Percentiles rank a stretch among this genome's conserved stretches.
Evolutionary conservation across 2,797 vertebrate genomes (phyloP).

Genomic region (Schizothorax lantsangensis): DNA sequence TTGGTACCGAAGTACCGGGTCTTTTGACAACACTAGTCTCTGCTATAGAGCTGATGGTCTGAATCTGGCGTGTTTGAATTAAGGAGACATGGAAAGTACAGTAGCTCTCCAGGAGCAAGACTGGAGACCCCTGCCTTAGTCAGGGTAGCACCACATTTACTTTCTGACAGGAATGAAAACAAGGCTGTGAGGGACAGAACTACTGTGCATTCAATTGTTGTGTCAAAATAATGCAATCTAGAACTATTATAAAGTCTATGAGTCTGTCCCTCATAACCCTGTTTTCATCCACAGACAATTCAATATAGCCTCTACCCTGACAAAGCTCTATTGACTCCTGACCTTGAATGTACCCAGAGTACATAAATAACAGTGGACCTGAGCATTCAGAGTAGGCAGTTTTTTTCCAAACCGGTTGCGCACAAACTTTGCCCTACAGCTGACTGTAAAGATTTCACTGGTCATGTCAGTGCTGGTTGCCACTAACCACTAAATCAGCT

Average conservation of each 20-base stretch:
- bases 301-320: neutral
- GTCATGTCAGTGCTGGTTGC: neutral
- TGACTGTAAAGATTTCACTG: neutral
- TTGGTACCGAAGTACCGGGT: no score
- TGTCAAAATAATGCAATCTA: neutral
- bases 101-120: no score
- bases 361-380: neutral
- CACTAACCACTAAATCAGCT: no score
- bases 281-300: no score
- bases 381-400: neutral
- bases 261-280: no score
- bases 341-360: neutral
- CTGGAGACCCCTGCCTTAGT: neutral
- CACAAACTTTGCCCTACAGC: neutral
- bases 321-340: neutral
- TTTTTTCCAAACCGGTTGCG: neutral
- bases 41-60: neutral
- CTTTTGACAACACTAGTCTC: no score
- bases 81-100: neutral
- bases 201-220: neutral
- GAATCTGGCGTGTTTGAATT: neutral
- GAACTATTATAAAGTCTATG: neutral
- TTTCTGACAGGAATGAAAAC: neutral
- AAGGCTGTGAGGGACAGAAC: neutral
- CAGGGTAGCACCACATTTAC: neutral